These are phyloP conservation scores for Polypedilum pembai DNA, from an alignment of 1,140 invertebrate genomes.

Conservation along the genomic window DNA sequence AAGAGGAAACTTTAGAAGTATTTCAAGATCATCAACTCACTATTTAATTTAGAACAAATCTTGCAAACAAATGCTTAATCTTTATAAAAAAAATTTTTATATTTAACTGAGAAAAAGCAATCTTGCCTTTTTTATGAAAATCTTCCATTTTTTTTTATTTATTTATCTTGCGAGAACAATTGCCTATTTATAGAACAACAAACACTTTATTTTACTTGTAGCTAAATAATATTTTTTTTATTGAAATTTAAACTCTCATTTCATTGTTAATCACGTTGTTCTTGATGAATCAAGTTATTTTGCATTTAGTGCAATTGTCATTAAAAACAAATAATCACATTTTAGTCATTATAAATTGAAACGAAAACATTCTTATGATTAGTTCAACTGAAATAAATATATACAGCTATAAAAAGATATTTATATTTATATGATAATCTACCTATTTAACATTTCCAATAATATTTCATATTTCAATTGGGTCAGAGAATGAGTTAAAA, in stretches of 20 bases:
- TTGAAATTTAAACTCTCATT: not conserved
- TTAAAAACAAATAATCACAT: not conserved
- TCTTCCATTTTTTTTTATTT: not conserved
- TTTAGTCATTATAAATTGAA: conserved; percentile 2
- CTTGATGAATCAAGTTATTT: not conserved
- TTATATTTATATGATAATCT: too few species aligned
- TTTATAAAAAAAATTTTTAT: not conserved
- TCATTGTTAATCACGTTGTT: not conserved
- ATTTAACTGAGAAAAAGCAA: conserved; percentile 5
- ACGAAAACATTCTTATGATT: conserved; percentile 7
- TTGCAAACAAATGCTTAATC: not conserved
- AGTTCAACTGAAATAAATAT: not conserved
- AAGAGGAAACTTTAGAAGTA: not conserved
- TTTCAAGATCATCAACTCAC: conserved; percentile 19
- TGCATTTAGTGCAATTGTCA: not conserved
- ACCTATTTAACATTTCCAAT: too few species aligned
- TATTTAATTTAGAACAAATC: not conserved
- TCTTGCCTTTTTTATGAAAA: conserved; percentile 6
- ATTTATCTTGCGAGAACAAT: not conserved
- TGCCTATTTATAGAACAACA: not conserved
- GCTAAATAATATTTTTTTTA: not conserved
- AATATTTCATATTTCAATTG: too few species aligned
- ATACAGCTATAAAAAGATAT: too few species aligned
- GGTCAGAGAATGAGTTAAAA: too few species aligned
- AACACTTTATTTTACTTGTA: not conserved